Conservation (phyloP, 1,140 invertebrate species). For the Leptoteleia sp. region DNA sequence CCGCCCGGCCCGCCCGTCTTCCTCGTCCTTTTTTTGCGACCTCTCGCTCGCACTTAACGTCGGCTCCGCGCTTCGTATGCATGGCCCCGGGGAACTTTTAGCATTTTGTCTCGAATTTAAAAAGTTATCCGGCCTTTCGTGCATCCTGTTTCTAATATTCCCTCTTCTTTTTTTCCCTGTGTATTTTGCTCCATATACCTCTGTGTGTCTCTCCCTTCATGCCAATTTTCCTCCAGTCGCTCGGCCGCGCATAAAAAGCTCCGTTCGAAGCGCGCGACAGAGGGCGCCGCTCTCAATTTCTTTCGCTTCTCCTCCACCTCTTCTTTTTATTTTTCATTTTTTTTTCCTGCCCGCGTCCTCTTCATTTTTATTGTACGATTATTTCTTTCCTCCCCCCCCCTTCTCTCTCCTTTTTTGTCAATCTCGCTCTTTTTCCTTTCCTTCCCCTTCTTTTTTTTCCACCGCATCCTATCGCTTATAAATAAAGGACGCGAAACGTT, state of each 20-base stretch:
- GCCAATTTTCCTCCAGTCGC: constrained; percentile 37
- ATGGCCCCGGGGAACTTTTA: constrained; percentile 78
- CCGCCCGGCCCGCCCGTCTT: not conserved
- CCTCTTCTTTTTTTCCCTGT: constrained; percentile 51
- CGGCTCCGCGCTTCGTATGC: constrained; percentile 71
- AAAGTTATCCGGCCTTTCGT: constrained; percentile 68
- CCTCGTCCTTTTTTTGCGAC: constrained; percentile 35
- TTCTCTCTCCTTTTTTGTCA: too few species aligned
- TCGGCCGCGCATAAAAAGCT: constrained; percentile 49
- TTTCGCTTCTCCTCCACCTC: constrained; percentile 5
- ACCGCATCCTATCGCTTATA: constrained; percentile 57
- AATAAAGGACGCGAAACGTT: constrained; percentile 37
- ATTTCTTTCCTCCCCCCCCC: too few species aligned
- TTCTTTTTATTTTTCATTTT: not conserved
- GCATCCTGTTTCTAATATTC: constrained; percentile 67
- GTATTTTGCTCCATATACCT: constrained; percentile 57
- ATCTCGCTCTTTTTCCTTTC: too few species aligned
- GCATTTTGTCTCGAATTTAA: constrained; percentile 78
- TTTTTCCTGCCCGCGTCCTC: not conserved
- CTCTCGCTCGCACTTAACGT: constrained; percentile 56
- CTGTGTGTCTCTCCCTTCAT: constrained; percentile 59
- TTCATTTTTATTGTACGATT: constrained; percentile 5
- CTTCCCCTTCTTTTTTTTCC: too few species aligned
- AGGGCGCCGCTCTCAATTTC: constrained; percentile 36
- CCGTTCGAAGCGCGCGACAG: constrained; percentile 13